These are phyloP conservation scores for Tetranychus urticae DNA, from an alignment of 1,140 invertebrate genomes.

Conservation along the genomic window DNA sequence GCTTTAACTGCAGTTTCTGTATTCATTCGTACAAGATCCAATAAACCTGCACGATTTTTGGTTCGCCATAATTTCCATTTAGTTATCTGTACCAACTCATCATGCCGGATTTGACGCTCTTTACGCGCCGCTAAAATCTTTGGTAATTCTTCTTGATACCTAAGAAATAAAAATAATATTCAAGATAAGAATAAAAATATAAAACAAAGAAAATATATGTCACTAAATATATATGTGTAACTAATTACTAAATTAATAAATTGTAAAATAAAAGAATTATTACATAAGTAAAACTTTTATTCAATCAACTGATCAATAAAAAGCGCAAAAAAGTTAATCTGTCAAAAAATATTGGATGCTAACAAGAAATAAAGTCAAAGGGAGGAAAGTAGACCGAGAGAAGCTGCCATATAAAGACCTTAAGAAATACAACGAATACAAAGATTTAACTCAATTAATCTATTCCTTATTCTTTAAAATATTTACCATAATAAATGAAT, in stretches of 20 bases:
- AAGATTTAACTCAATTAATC: too few relatives aligned
- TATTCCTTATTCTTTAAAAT: too few relatives aligned
- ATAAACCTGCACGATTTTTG: slow-evolving; percentile 68
- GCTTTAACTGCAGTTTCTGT: slow-evolving; percentile 62
- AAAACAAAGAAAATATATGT: neutral
- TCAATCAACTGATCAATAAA: neutral
- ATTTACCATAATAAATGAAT: too few relatives aligned
- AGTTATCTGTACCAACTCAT: slow-evolving; percentile 76
- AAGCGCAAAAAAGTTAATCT: neutral
- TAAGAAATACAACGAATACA: too few relatives aligned
- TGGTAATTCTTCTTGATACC: slow-evolving; percentile 83
- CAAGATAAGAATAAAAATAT: neutral
- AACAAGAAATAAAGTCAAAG: neutral
- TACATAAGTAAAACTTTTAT: neutral
- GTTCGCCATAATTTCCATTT: slow-evolving; percentile 86
- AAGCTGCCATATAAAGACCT: too few relatives aligned
- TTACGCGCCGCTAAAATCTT: slow-evolving; percentile 63
- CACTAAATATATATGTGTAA: too few relatives aligned
- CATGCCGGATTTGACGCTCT: slow-evolving; percentile 58
- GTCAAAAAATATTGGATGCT: neutral
- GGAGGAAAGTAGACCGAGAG: neutral
- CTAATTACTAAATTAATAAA: neutral
- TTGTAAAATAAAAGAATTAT: too few relatives aligned
- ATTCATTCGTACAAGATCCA: slow-evolving; percentile 76
- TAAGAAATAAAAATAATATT: slow-evolving; percentile 17